Base-by-base conservation (phyloP, 1,140 invertebrate genomes). In the Drosophila punjabiensis region DNA sequence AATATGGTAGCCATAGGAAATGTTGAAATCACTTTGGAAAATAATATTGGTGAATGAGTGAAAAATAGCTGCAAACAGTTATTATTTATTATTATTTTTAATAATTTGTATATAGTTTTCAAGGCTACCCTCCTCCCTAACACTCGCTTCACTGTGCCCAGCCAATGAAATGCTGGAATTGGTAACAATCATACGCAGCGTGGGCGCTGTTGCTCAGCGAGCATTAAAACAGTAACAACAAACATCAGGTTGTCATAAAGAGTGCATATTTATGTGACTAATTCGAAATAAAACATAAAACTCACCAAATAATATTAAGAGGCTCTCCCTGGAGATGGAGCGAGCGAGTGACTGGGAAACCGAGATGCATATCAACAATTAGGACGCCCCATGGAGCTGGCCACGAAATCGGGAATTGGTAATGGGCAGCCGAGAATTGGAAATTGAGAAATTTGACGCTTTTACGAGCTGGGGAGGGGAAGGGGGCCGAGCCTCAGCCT, bases 231-330 rank as follows among this genome's bases (percentile, higher is more conserved):
- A 74, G 56, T 63, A 68, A 59, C 63, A 65, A 64, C 68, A 73
- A 48, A 60, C 63, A 82, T 62, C 79, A 69, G 62, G 28, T 70
- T 67, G 67, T 73, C 86, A 90, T 90, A 90, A 90, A 90, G 66
- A 63, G 78, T 60, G 73, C 82, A 90, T 91, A 90, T 90, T 90
- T 90, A 90, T 90, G 86, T 80, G 87, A 67, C 86, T 90, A 91
- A 90, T 90, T 90, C 84, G 82, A 90, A 80, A 90, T 86, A 76
- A 86, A 90, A 82, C 76, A 89, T 90, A 90, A 84, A 90, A 86
- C 86, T 90, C 76, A 90, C 86, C 86, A 90, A 90, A 90, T 90
- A 90, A 90, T 90, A 90, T 90, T 90, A 90, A 90, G 85, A 73
- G 81, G 66, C 76, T 74, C 76, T 74, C 55, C 32, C 20, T 56